Percentiles rank a stretch among this genome's conserved stretches.
These are phyloP conservation scores for Uromys caudimaculatus DNA, from an alignment of 2,797 vertebrate genomes.

Conservation along the genomic window DNA sequence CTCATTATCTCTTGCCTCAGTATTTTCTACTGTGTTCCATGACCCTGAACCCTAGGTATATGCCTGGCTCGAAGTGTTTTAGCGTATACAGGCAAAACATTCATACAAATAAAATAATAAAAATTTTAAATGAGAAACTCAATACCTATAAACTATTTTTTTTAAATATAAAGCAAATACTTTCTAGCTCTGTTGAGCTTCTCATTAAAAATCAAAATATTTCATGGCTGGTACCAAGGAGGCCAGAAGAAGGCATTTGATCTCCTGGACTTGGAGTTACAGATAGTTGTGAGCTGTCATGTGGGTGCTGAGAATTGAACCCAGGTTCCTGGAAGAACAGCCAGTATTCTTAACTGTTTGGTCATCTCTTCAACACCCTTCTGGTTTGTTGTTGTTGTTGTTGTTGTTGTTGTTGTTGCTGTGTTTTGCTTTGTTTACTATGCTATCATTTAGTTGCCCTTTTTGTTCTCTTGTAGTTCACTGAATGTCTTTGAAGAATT, in stretches of 20 bases:
- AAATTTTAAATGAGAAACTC: not conserved
- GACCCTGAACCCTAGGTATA: slow-evolving; percentile 68
- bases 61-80: slow-evolving; percentile 71
- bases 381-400: not conserved
- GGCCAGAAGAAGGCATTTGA: not conserved
- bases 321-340: not conserved
- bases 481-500: not conserved
- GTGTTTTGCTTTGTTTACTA: not conserved
- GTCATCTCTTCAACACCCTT: not conserved
- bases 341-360: not conserved
- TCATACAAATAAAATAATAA: not conserved
- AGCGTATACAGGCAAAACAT: not conserved
- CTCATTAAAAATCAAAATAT: not conserved
- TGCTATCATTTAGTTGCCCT: not conserved
- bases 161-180: not conserved
- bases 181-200: not conserved
- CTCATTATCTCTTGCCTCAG: slow-evolving; percentile 58
- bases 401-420: not conserved
- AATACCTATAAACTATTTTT: not conserved
- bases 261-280: not conserved
- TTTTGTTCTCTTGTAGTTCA: not conserved
- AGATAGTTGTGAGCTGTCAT: not conserved
- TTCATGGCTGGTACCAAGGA: not conserved
- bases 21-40: slow-evolving; percentile 69
- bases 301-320: not conserved